Evolutionary conservation across 2,797 vertebrate genomes (phyloP).

Genomic region (Thaleichthys pacificus): DNA sequence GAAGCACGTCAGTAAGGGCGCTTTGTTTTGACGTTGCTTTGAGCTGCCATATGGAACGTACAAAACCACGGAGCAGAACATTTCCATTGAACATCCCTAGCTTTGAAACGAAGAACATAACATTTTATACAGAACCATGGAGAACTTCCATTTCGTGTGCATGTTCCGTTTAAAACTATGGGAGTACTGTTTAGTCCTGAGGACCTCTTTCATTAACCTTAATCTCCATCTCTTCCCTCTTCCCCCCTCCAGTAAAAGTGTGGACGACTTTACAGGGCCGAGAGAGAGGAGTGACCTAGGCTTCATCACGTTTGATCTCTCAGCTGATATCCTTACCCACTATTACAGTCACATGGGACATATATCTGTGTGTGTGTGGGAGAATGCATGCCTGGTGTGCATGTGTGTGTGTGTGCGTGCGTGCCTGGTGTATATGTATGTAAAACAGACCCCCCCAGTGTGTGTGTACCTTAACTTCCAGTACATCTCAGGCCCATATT

Average conservation of each 20-base stretch:
- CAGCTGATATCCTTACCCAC: constrained; percentile 92
- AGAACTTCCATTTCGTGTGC: not conserved
- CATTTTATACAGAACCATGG: no score
- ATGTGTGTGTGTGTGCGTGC: no score
- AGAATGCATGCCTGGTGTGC: no score
- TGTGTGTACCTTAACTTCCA: constrained; percentile 72
- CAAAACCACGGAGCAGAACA: no score
- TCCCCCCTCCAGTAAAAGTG: constrained; percentile 86
- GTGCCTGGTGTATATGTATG: no score
- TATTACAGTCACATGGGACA: no score
- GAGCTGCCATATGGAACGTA: not conserved
- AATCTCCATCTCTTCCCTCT: not conserved
- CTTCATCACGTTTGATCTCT: constrained; percentile 92
- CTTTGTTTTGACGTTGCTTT: not conserved
- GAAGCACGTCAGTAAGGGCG: constrained; percentile 5
- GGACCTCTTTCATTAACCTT: not conserved
- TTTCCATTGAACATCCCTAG: no score
- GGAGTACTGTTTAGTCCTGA: not conserved
- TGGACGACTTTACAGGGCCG: constrained; percentile 93
- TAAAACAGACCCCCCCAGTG: no score
- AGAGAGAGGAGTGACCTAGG: constrained; percentile 88
- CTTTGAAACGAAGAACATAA: no score
- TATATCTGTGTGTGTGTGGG: no score
- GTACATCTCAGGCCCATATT: constrained; percentile 95
- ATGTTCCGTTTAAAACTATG: not conserved